Evolutionary conservation across 2,797 vertebrate species (phyloP).

Genomic region (Lagodon rhomboides): DNA sequence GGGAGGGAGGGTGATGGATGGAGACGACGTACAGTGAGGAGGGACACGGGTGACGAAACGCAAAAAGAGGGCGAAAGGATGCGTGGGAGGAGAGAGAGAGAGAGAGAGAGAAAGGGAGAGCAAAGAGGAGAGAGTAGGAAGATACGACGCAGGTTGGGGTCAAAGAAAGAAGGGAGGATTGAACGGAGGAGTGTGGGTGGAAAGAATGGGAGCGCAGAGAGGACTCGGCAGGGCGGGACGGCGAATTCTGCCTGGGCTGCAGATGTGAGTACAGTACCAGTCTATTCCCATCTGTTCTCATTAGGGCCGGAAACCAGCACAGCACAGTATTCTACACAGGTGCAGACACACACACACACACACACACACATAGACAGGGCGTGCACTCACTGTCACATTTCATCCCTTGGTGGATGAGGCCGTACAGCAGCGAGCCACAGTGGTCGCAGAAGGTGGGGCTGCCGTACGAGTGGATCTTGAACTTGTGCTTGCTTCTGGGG

Average conservation of each 20-base stretch:
- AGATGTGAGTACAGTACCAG: conserved; percentile 58
- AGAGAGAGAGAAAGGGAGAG: background rate
- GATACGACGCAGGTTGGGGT: conserved; percentile 18
- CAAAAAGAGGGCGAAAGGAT: background rate
- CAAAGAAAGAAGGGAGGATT: conserved; percentile 23
- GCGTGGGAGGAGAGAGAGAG: background rate
- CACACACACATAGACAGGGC: background rate
- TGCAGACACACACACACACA: conserved; percentile 7
- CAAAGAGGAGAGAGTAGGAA: background rate
- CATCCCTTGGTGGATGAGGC: conserved; percentile 98
- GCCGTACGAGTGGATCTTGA: conserved; percentile 97
- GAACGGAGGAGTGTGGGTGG: conserved; percentile 54
- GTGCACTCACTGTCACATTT: conserved; percentile 97
- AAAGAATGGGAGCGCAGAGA: conserved; percentile 57
- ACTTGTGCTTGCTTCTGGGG: conserved; percentile 99
- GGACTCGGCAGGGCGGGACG: conserved; percentile 35
- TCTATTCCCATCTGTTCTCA: conserved; percentile 79
- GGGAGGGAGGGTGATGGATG: conserved; percentile 55
- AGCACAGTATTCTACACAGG: conserved; percentile 47
- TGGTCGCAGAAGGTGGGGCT: conserved; percentile 99
- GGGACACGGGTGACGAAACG: background rate
- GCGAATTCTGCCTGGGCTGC: conserved; percentile 58
- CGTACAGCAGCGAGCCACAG: conserved; percentile 96
- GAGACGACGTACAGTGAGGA: conserved; percentile 15
- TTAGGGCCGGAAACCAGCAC: conserved; percentile 65